Percentiles rank a stretch among this genome's conserved stretches.
phyloP scores from a whole-genome alignment of 2,888 invertebrate species.

The Rotaria macrura region DNA sequence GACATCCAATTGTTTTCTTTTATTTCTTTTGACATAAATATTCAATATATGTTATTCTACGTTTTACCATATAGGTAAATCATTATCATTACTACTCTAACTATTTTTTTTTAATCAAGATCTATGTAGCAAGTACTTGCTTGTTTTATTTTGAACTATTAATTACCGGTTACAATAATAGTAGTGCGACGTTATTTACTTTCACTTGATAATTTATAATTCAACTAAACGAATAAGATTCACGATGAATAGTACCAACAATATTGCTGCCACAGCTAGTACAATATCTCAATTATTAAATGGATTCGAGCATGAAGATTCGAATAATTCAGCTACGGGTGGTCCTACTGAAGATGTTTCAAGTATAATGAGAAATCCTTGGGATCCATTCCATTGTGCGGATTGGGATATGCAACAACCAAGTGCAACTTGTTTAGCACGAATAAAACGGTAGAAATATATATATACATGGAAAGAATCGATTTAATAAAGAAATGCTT shows the following conservation, averaged over 20 bases:
- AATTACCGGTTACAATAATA: background rate
- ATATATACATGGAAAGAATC: background rate
- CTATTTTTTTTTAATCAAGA: background rate
- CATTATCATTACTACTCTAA: no score
- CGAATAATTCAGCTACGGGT: background rate
- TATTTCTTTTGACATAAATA: background rate
- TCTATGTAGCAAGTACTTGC: background rate
- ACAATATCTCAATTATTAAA: background rate
- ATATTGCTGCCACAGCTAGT: background rate
- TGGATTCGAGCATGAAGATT: background rate
- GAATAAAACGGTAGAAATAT: background rate
- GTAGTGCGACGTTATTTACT: background rate
- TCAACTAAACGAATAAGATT: background rate
- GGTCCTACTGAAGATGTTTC: background rate
- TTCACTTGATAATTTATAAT: background rate
- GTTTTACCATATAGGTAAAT: background rate
- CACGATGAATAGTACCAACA: background rate
- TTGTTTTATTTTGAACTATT: background rate
- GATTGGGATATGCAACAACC: constrained; percentile 16
- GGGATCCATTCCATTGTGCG: constrained; percentile 17
- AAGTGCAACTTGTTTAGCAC: background rate
- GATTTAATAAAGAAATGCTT: background rate
- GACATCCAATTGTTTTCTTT: background rate
- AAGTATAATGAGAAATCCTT: background rate
- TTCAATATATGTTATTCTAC: background rate